Base-by-base conservation (phyloP, 30 jellyfish, hydroid and myxozoan genomes). In the Aurelia aurita complex sp. Pacific region DNA sequence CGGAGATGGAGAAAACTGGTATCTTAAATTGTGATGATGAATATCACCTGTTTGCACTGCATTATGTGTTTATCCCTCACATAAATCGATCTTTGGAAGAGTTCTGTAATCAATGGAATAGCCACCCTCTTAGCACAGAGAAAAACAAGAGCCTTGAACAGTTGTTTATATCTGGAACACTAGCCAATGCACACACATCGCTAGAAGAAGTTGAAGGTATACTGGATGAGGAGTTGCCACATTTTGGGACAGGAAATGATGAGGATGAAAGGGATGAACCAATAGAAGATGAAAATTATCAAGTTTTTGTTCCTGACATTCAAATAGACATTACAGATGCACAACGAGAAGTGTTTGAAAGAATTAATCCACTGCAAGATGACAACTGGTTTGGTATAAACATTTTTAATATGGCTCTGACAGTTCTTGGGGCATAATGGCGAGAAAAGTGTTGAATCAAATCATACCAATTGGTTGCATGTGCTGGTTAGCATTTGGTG, bases 121-220 rank as follows among this genome's bases (percentile, higher is more conserved):
- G 65, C 40, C 92, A 82, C 38, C 92, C 92, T 35, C 46, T 82
- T 1, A 82, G 92, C 50, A 40, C 78, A 46, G 92, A 32, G n/a
- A 55, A 57, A 12, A 82, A 82, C 16, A 29, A 50, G 19, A 63
- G 87, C 38, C 92, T 88, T 16, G 78, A 53, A 19, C 92, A 82
- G 76, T 53, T 82, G 62, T 82, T 23, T 13, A 72, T 72, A 9
- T 72, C 82, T 18, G 82, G 67, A 5, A 72, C 82, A 23, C 82
- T 72, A 13, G 82, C 32, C 19, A 72, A 72, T 23, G 82, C 82
- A 23, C 42, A 72, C 50, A 16, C 82, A 23, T 72, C 82, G 13
- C 33, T 72, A 6, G 68, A 15, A 52, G 82, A 72, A 40, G 40
- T 72, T 33, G 82, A 72, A 18, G 42, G 61, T 23, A 72, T 72